Conservation (phyloP, 2,113 vertebrate genomes). For the Silurus meridionalis region DNA sequence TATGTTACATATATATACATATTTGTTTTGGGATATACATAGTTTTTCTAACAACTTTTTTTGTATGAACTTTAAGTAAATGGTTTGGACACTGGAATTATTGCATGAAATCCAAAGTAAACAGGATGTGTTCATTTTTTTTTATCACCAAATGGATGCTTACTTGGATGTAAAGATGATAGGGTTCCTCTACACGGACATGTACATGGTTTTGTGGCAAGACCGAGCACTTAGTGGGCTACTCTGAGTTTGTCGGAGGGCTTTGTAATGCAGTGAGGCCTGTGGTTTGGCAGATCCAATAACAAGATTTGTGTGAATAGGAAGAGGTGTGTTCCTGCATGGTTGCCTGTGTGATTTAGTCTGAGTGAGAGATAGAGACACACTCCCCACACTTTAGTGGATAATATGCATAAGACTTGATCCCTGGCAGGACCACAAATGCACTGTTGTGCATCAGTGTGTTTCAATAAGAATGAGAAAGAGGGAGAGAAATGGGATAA, state of each 20-base stretch:
- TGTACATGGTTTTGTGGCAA: background rate
- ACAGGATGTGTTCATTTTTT: background rate
- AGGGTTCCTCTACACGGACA: background rate
- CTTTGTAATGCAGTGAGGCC: slow-evolving; percentile 1
- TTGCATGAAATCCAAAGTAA: background rate
- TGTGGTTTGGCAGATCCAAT: slow-evolving; percentile 24
- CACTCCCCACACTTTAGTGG: slow-evolving; percentile 25
- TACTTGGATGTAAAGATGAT: background rate
- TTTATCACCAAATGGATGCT: slow-evolving; percentile 1
- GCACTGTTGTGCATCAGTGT: slow-evolving; percentile 37
- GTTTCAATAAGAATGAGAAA: slow-evolving; percentile 30
- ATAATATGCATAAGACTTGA: slow-evolving; percentile 35
- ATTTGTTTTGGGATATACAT: background rate
- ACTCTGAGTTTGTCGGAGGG: background rate
- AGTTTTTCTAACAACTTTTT: background rate
- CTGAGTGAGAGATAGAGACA: background rate
- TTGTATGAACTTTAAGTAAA: background rate
- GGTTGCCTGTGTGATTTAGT: background rate
- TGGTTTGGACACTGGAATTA: background rate
- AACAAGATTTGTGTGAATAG: slow-evolving; percentile 16
- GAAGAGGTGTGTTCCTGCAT: background rate
- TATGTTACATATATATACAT: too few species aligned
- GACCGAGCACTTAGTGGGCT: slow-evolving; percentile 18
- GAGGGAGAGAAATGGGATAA: slow-evolving; percentile 37
- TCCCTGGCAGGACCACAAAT: slow-evolving; percentile 19